Conservation (phyloP, 2,888 invertebrate genomes). For the Bombyx huttoni region DNA sequence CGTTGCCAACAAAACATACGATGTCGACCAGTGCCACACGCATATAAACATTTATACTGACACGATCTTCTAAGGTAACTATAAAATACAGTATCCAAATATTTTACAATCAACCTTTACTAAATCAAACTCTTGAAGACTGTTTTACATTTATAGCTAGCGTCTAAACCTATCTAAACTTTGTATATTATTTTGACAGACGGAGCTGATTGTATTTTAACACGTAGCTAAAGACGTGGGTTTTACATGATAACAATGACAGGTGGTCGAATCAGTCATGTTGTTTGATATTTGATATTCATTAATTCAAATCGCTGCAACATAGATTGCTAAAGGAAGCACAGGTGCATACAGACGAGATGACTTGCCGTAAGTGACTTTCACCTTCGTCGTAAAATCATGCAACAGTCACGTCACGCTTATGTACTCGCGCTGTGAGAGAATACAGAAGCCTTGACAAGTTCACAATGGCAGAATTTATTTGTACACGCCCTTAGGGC, state of each 20-base stretch:
- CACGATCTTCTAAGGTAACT: not conserved
- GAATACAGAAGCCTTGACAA: constrained; percentile 7
- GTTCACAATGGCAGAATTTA: constrained; percentile 3
- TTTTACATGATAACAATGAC: not conserved
- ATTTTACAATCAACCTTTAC: not conserved
- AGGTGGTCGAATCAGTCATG: not conserved
- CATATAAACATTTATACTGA: not conserved
- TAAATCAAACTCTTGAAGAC: not conserved
- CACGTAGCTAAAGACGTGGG: not conserved
- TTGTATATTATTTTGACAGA: not conserved
- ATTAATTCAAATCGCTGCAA: constrained; percentile 25
- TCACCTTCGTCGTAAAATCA: constrained; percentile 32
- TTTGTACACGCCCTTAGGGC: constrained; percentile 1
- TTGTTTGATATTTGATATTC: constrained; percentile 22
- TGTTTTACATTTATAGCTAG: not conserved
- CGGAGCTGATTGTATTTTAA: not conserved
- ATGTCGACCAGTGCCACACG: not conserved
- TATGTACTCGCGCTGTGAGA: constrained; percentile 13
- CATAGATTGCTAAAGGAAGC: constrained; percentile 20
- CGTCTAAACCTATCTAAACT: not conserved
- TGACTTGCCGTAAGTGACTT: constrained; percentile 28
- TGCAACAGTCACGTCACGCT: constrained; percentile 26
- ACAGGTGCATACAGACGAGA: constrained; percentile 30
- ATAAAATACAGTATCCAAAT: not conserved
- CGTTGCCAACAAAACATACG: constrained; percentile 1